Evolutionary conservation across 1,140 invertebrate species (phyloP).

Genomic region (Orius laevigatus): DNA sequence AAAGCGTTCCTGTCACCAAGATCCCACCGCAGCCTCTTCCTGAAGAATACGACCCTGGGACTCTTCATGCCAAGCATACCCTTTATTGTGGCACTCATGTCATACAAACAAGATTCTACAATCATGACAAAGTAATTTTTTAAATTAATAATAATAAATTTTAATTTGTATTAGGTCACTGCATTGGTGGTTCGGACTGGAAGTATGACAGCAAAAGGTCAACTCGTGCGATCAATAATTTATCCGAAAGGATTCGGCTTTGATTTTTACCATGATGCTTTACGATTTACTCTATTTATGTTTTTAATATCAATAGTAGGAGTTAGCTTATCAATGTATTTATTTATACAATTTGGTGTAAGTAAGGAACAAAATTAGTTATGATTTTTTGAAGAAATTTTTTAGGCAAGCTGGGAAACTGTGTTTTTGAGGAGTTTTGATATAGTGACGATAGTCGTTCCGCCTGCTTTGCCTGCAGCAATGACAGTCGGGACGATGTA

Average conservation of each 20-base stretch:
- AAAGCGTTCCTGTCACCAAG: slow-evolving; percentile 69
- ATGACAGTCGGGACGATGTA: slow-evolving; percentile 77
- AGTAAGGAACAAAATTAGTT: slow-evolving; percentile 18
- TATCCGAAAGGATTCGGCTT: slow-evolving; percentile 80
- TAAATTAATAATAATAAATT: neutral
- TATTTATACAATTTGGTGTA: slow-evolving; percentile 35
- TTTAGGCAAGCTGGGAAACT: slow-evolving; percentile 27
- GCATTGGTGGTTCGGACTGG: slow-evolving; percentile 71
- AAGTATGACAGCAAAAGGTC: slow-evolving; percentile 76
- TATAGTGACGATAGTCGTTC: slow-evolving; percentile 85
- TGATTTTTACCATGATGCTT: slow-evolving; percentile 76
- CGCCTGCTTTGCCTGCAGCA: slow-evolving; percentile 79
- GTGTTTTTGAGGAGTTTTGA: slow-evolving; percentile 53
- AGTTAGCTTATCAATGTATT: slow-evolving; percentile 36
- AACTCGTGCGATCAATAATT: slow-evolving; percentile 74
- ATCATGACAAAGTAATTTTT: slow-evolving; percentile 34
- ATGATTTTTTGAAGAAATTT: slow-evolving; percentile 10
- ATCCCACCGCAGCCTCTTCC: slow-evolving; percentile 41
- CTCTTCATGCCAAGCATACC: slow-evolving; percentile 54
- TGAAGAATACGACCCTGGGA: slow-evolving; percentile 38
- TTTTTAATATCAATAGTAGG: slow-evolving; percentile 35
- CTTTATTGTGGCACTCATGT: slow-evolving; percentile 85
- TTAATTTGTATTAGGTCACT: slow-evolving; percentile 32
- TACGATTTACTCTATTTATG: slow-evolving; percentile 52
- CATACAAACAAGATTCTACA: slow-evolving; percentile 84